A percentile compares a stretch with the other conserved stretches of the same genome.
These are phyloP conservation scores for Fistularia commersonii DNA, from an alignment of 2,797 vertebrate genomes.

Conservation along the genomic window DNA sequence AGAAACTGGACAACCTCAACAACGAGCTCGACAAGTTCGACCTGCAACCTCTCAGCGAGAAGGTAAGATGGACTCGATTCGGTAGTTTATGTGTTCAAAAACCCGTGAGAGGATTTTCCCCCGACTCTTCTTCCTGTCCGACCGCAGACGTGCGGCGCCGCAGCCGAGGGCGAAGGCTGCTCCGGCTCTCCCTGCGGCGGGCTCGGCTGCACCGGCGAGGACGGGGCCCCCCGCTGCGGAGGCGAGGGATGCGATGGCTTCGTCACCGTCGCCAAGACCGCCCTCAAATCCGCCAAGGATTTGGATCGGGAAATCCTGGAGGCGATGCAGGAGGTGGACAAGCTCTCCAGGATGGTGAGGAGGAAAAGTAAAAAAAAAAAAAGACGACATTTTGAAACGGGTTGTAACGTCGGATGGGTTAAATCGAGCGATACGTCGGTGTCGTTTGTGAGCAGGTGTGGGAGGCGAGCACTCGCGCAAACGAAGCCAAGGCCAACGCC, in stretches of 20 bases:
- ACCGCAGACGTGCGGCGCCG: conserved; percentile 83
- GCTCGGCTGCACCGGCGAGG: conserved; percentile 74
- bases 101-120: neutral
- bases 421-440: neutral
- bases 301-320: conserved; percentile 86
- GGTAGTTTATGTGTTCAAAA: neutral
- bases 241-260: conserved; percentile 83
- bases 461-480: conserved; percentile 85
- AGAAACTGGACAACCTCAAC: conserved; percentile 85
- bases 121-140: neutral
- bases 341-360: conserved; percentile 90
- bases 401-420: neutral
- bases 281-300: conserved; percentile 83
- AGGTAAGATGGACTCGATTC: conserved; percentile 68
- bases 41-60: conserved; percentile 77
- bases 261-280: conserved; percentile 66
- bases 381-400: neutral
- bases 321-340: conserved; percentile 89
- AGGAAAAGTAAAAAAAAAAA: neutral
- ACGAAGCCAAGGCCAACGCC: conserved; percentile 85
- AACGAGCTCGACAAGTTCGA: conserved; percentile 80
- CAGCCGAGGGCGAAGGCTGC: conserved; percentile 73
- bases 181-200: conserved; percentile 81
- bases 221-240: conserved; percentile 80
- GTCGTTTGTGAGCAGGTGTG: conserved; percentile 78